These are phyloP conservation scores for Nipponacmea schrenckii DNA, from an alignment of 2,888 invertebrate genomes.

Conservation along the genomic window DNA sequence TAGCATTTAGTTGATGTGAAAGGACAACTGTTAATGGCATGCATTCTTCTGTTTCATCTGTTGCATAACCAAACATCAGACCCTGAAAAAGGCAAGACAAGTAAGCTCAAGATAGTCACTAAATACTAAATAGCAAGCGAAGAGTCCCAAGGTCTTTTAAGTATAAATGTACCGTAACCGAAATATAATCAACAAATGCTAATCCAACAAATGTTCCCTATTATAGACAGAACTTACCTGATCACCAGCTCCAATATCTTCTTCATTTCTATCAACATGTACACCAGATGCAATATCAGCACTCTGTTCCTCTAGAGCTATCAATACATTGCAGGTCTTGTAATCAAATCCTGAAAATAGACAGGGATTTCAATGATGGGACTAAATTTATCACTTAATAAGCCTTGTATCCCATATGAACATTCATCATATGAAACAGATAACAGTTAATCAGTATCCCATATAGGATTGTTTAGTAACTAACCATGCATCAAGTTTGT, in stretches of 20 bases:
- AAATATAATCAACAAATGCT: conserved; percentile 7
- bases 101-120: too few species aligned
- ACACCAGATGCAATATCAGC: conserved; percentile 78
- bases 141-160: too few species aligned
- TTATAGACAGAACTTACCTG: conserved; percentile 47
- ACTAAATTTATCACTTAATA: too few species aligned
- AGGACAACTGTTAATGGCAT: conserved; percentile 69
- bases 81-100: conserved; percentile 49
- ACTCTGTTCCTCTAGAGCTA: conserved; percentile 83
- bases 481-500: too few species aligned
- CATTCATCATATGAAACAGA: too few species aligned
- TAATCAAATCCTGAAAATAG: conserved; percentile 82
- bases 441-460: too few species aligned
- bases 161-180: too few species aligned
- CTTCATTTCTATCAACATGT: conserved; percentile 73
- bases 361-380: background rate
- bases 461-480: too few species aligned
- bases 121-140: too few species aligned
- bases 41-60: conserved; percentile 69
- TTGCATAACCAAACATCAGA: conserved; percentile 69
- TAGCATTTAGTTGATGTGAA: conserved; percentile 66
- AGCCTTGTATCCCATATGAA: too few species aligned
- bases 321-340: conserved; percentile 98
- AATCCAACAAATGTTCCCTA: too few species aligned
- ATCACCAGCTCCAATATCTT: conserved; percentile 68